phyloP scores from a whole-genome alignment of 2,888 invertebrate genomes.

The Andrena fulva region DNA sequence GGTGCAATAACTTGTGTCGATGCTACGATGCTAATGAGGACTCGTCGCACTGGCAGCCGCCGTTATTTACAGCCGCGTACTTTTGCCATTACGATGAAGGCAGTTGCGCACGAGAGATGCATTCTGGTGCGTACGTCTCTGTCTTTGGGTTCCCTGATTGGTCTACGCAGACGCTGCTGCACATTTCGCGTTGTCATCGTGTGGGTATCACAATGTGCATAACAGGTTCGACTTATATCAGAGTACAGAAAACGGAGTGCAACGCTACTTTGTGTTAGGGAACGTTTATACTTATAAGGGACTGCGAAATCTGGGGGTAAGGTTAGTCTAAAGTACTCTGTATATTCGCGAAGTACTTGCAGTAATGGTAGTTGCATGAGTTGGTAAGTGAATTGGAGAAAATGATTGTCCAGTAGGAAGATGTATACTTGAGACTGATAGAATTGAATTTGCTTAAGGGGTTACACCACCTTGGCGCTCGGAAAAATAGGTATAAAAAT shows the following conservation, averaged over 20 bases:
- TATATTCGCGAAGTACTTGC: no score
- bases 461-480: no score
- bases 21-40: constrained; percentile 80
- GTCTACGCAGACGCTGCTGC: constrained; percentile 2
- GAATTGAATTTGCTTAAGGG: no score
- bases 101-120: constrained; percentile 20
- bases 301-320: no score
- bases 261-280: no score
- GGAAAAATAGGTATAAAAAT: no score
- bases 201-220: constrained; percentile 16
- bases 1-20: constrained; percentile 77
- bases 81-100: constrained; percentile 57
- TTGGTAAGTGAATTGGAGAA: no score
- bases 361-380: no score
- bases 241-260: neutral
- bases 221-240: constrained; percentile 15
- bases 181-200: constrained; percentile 32
- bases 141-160: constrained; percentile 4
- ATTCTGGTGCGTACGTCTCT: neutral
- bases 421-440: no score
- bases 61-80: constrained; percentile 67
- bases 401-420: no score
- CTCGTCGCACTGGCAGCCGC: constrained; percentile 65
- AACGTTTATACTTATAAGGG: no score
- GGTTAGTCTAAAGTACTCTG: no score